A percentile compares a stretch with the other conserved stretches of the same genome.
phyloP scores from a whole-genome alignment of 1,140 invertebrate genomes.

The Trypoxylus dichotomus region DNA sequence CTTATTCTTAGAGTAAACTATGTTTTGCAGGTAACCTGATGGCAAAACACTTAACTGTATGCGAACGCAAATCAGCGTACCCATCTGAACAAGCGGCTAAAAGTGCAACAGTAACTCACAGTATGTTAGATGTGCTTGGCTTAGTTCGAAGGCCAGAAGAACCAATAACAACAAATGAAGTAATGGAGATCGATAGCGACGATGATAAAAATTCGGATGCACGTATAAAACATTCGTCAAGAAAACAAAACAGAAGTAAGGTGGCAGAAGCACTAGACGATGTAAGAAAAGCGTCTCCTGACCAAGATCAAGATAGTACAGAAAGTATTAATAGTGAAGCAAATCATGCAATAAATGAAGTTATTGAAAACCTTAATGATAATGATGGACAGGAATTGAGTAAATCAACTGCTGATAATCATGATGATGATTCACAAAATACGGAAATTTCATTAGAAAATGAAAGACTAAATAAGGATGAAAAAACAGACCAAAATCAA shows the following conservation, averaged over 20 bases:
- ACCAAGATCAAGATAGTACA: conserved; percentile 18
- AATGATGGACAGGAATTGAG: conserved; percentile 18
- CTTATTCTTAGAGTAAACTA: no score
- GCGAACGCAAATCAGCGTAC: conserved; percentile 66
- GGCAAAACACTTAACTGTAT: conserved; percentile 65
- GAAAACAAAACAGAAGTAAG: not conserved
- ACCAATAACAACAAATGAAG: conserved; percentile 28
- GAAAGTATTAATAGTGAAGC: not conserved
- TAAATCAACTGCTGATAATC: conserved; percentile 5
- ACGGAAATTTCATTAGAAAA: conserved; percentile 6
- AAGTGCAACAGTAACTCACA: conserved; percentile 58
- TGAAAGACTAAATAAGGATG: not conserved
- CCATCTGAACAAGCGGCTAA: conserved; percentile 60
- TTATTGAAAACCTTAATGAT: conserved; percentile 17
- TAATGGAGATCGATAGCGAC: conserved; percentile 22
- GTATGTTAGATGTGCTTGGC: conserved; percentile 61
- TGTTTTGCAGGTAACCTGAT: conserved; percentile 62
- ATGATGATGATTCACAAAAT: conserved; percentile 15
- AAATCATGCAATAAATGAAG: not conserved
- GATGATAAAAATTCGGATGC: conserved; percentile 26
- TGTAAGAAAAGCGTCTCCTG: not conserved
- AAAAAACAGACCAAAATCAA: conserved; percentile 8
- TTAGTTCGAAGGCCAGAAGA: conserved; percentile 54
- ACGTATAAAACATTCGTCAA: not conserved
- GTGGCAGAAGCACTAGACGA: not conserved